Evolutionary conservation across 1,140 invertebrate species (phyloP), one percentile per base, ranked within the genome.

Genomic region (Bombus polaris): DNA sequence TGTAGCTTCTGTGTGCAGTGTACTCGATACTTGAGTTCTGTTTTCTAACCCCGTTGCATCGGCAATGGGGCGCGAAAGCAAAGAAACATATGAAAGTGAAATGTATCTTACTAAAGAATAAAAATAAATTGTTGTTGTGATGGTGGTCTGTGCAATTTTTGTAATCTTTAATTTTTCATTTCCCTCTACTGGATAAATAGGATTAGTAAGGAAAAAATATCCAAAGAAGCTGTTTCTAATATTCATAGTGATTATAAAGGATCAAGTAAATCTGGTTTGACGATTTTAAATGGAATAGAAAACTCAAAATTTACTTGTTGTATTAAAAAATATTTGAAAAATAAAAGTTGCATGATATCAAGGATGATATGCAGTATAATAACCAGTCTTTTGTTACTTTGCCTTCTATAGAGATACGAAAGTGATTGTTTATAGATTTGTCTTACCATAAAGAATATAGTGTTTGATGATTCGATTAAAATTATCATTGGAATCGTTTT

Each of bases 1-100:
- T 78, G 37, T 42, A 42, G 75, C 75, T 78, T 78, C n/a, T 42
- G 53, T 32, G 39, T 65, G 75, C 75, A 28, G n/a, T 78, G 59
- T 78, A n/a, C 25, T 62, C 72, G 28, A 47, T 12, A n/a, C 9
- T 47, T 37, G 37, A 6, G n/a, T 32, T 32, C 18, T 42, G n/a
- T 25, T 28, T 22, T 39, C 39, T 37, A 28, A 1, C 59, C 37
- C 59, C 57, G 18, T 78, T 42, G 37, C 39, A 0, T 10, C 32
- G 37, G n/a, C 37, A 22, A 78, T 65, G 37, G 37, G n/a, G 35
- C 13, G 57, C 57, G 75, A 57, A 42, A 77, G 15, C n/a, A 47
- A 47, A 39, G 15, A 57, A 53, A n/a, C 37, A 78, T 13, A 57
- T 37, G 79, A 42, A 72, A 59, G 78, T 47, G 18, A 83, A 75